Percentiles rank a stretch among this genome's conserved stretches.
These are phyloP conservation scores for Phortica variegata DNA, from an alignment of 1,140 invertebrate species.

Conservation along the genomic window DNA sequence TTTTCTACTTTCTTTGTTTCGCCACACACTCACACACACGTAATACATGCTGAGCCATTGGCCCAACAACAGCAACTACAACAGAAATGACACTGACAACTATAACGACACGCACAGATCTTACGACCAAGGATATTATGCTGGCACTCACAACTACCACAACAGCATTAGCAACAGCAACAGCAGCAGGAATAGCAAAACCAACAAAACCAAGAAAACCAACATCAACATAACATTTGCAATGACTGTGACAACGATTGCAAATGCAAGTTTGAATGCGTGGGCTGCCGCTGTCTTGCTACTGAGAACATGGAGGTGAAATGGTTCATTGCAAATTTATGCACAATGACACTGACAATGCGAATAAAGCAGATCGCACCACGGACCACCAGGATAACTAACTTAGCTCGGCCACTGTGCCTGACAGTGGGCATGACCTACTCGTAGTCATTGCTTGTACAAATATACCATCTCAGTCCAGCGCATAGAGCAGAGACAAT, in stretches of 20 bases:
- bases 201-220: background rate
- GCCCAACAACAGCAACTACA: constrained; percentile 20
- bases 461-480: constrained; percentile 30
- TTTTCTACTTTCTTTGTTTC: no score
- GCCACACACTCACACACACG: no score
- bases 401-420: no score
- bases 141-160: constrained; percentile 6
- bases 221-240: background rate
- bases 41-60: no score
- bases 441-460: constrained; percentile 7
- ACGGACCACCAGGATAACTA: no score
- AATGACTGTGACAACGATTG: no score
- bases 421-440: background rate
- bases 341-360: constrained; percentile 4
- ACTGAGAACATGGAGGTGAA: constrained; percentile 9
- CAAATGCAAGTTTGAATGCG: background rate
- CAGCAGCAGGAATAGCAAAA: constrained; percentile 8
- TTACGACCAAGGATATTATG: background rate
- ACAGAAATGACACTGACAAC: background rate
- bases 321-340: constrained; percentile 1
- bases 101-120: background rate
- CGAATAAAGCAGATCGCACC: no score
- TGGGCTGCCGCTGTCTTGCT: constrained; percentile 1
- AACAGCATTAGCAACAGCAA: constrained; percentile 18
- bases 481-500: background rate